These are phyloP conservation scores for Agonum fuliginosum DNA, from an alignment of 2,888 invertebrate species.

Conservation along the genomic window DNA sequence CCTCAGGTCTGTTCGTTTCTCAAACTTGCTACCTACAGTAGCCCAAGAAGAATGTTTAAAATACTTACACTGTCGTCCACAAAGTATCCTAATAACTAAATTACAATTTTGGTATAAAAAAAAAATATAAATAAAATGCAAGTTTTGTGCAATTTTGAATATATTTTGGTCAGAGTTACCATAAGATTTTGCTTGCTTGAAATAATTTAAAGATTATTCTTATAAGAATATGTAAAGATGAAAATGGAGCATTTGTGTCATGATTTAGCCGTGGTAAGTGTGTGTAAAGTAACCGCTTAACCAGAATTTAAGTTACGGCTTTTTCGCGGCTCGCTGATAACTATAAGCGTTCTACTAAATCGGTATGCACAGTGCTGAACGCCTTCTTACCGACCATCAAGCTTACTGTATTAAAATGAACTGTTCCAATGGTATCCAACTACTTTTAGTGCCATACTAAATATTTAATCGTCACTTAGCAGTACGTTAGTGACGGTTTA, in stretches of 20 bases:
- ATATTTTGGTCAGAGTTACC: slow-evolving; percentile 46
- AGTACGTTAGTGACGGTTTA: slow-evolving; percentile 62
- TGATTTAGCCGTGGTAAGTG: background rate
- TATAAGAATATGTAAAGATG: background rate
- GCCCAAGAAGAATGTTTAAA: no score
- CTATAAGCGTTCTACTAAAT: slow-evolving; percentile 41
- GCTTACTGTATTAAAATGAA: slow-evolving; percentile 29
- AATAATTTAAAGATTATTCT: background rate
- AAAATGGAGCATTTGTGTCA: background rate
- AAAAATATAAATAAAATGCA: slow-evolving; percentile 11
- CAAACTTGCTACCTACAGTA: no score
- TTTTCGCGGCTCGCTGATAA: slow-evolving; percentile 33
- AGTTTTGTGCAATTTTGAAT: slow-evolving; percentile 25
- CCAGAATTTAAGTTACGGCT: slow-evolving; percentile 23
- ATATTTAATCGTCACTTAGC: slow-evolving; percentile 64
- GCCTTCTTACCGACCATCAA: background rate
- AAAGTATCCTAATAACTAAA: background rate
- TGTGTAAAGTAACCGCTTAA: background rate
- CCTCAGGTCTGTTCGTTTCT: background rate
- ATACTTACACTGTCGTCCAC: no score
- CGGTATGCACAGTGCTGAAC: slow-evolving; percentile 19
- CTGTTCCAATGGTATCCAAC: slow-evolving; percentile 34
- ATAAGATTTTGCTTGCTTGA: background rate
- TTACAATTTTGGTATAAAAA: background rate
- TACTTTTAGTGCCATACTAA: slow-evolving; percentile 61